Evolutionary conservation across 2,797 vertebrate genomes (phyloP).

Genomic region (Acanthurus leucopareius): DNA sequence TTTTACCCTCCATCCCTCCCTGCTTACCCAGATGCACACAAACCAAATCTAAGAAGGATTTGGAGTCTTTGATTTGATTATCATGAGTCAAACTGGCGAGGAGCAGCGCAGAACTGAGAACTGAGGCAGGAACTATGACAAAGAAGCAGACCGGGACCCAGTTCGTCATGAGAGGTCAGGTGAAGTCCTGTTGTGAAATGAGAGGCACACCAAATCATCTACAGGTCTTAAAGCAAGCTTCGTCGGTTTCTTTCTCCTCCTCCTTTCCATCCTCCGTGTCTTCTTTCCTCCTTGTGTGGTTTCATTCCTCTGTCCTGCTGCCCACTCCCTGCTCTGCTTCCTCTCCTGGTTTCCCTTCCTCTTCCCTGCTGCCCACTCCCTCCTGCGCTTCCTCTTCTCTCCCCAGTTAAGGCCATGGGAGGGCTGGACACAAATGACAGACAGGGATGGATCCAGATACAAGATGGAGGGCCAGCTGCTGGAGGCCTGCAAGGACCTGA

Average conservation of each 20-base stretch:
- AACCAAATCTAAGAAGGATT: slow-evolving; percentile 57
- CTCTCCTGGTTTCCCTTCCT: not conserved
- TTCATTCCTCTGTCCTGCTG: slow-evolving; percentile 25
- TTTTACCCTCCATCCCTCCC: slow-evolving; percentile 8
- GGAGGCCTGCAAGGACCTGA: slow-evolving; percentile 59
- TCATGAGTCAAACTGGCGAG: slow-evolving; percentile 33
- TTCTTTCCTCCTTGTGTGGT: slow-evolving; percentile 5
- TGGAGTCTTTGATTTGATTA: slow-evolving; percentile 34
- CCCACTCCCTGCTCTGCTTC: slow-evolving; percentile 33
- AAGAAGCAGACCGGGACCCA: slow-evolving; percentile 50
- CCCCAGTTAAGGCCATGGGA: slow-evolving; percentile 70
- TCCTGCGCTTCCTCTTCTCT: slow-evolving; percentile 43
- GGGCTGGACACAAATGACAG: slow-evolving; percentile 59
- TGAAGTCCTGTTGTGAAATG: slow-evolving; percentile 51
- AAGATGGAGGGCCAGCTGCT: slow-evolving; percentile 54
- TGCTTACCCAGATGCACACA: slow-evolving; percentile 47
- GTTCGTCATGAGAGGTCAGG: slow-evolving; percentile 42
- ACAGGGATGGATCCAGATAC: slow-evolving; percentile 52
- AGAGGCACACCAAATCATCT: slow-evolving; percentile 53
- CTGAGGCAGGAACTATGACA: slow-evolving; percentile 47
- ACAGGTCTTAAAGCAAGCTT: slow-evolving; percentile 48
- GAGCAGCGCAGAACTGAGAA: slow-evolving; percentile 45
- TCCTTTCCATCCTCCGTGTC: not conserved
- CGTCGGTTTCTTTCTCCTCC: not conserved
- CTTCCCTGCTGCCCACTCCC: no score